phyloP scores from a whole-genome alignment of 2,113 vertebrate genomes.

The Regulus satrapa region DNA sequence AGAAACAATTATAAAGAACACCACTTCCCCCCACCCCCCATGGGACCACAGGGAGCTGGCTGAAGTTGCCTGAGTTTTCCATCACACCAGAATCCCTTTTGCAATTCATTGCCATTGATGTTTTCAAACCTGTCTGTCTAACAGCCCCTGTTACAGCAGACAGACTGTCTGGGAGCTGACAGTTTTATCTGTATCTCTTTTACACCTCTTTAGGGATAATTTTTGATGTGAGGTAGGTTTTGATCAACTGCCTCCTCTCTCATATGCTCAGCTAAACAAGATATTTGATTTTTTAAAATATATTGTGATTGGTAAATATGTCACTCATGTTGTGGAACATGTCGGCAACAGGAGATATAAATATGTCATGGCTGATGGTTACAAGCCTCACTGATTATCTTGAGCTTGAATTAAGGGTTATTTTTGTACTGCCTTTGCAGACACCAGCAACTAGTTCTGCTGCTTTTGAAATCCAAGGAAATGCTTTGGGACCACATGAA shows the following conservation, averaged over 20 bases:
- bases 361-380: slow-evolving; percentile 36
- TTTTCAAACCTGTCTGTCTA: slow-evolving; percentile 14
- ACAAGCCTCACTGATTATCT: slow-evolving; percentile 20
- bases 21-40: background rate
- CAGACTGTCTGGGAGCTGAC: slow-evolving; percentile 45
- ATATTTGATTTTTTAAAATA: slow-evolving; percentile 7
- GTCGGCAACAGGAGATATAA: slow-evolving; percentile 37
- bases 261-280: slow-evolving; percentile 52
- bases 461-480: background rate
- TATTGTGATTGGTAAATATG: slow-evolving; percentile 56
- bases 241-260: slow-evolving; percentile 37
- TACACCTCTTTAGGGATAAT: slow-evolving; percentile 59
- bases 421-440: slow-evolving; percentile 16
- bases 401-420: background rate
- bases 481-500: background rate
- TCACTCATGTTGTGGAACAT: slow-evolving; percentile 55
- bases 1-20: slow-evolving; percentile 31
- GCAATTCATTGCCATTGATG: background rate
- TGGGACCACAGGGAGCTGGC: background rate
- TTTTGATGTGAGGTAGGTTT: slow-evolving; percentile 47
- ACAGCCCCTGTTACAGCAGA: background rate
- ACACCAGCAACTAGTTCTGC: background rate
- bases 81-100: background rate
- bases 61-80: background rate
- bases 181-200: slow-evolving; percentile 57